Evolutionary conservation across 2,888 invertebrate species (phyloP).

Genomic region (Cheilosia vulpina): DNA sequence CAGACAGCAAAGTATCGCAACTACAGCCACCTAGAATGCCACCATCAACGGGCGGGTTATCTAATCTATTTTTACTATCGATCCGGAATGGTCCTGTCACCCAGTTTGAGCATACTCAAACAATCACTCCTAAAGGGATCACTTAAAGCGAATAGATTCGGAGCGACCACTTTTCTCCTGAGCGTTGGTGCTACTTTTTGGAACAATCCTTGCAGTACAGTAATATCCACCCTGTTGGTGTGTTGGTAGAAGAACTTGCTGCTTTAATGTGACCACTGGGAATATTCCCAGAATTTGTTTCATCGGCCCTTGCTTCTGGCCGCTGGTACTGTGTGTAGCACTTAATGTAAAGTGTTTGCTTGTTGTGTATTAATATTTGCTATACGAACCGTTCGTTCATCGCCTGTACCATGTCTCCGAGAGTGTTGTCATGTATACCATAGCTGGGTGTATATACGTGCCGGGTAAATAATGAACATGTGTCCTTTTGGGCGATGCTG

Average conservation of each 20-base stretch:
- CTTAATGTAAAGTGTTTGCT: slow-evolving; percentile 49
- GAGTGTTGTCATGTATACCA: neutral
- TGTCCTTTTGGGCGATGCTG: slow-evolving; percentile 24
- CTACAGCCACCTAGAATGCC: neutral
- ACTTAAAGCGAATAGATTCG: slow-evolving; percentile 10
- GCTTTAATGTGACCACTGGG: slow-evolving; percentile 40
- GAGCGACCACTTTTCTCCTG: slow-evolving; percentile 31
- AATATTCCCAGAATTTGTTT: slow-evolving; percentile 19
- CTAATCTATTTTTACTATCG: slow-evolving; percentile 29
- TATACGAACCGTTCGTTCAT: neutral
- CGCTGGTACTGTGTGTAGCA: slow-evolving; percentile 19
- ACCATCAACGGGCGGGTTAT: slow-evolving; percentile 26
- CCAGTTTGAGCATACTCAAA: neutral
- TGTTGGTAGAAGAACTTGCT: slow-evolving; percentile 2
- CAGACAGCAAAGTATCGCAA: slow-evolving; percentile 3
- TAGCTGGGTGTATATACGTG: neutral
- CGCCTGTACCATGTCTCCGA: neutral
- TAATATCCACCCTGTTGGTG: neutral
- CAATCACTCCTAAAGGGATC: neutral
- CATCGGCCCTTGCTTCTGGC: slow-evolving; percentile 1
- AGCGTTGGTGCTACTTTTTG: slow-evolving; percentile 35
- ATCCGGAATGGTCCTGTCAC: slow-evolving; percentile 29
- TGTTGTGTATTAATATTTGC: slow-evolving; percentile 43
- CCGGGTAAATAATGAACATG: slow-evolving; percentile 23
- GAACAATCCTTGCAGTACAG: slow-evolving; percentile 26